Evolutionary conservation across 2,888 invertebrate species (phyloP).

Genomic region (Sminthurinus aureus): DNA sequence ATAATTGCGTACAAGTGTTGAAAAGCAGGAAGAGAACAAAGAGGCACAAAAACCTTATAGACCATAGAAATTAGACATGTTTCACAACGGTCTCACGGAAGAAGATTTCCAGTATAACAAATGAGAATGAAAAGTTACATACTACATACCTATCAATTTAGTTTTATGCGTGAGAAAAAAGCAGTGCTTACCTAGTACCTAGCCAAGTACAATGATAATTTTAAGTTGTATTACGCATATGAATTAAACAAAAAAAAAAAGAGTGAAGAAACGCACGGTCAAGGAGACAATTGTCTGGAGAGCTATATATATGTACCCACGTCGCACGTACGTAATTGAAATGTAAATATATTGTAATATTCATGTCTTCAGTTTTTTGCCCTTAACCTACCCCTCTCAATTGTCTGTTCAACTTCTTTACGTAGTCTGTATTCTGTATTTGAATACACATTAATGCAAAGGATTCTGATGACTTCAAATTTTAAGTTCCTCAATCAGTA

Average conservation of each 20-base stretch:
- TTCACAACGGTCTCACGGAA: conserved; percentile 29
- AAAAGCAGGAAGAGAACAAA: not conserved
- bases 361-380: not conserved
- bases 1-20: too few relatives aligned
- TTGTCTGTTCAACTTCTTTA: not conserved
- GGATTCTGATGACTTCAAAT: not conserved
- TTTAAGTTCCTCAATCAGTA: not conserved
- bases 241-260: too few relatives aligned
- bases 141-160: not conserved
- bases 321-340: not conserved
- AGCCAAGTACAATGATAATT: not conserved
- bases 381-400: not conserved
- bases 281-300: conserved; percentile 8
- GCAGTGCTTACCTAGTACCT: not conserved
- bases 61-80: too few relatives aligned
- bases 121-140: not conserved
- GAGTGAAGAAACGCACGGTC: not conserved
- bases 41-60: not conserved
- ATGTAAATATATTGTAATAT: not conserved
- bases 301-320: not conserved
- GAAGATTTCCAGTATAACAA: conserved; percentile 19
- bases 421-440: too few relatives aligned
- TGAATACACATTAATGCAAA: not conserved
- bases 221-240: too few relatives aligned
- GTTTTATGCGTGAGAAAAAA: conserved; percentile 39